phyloP scores from a whole-genome alignment of 1,140 invertebrate genomes.

The Drosophila nannoptera region DNA sequence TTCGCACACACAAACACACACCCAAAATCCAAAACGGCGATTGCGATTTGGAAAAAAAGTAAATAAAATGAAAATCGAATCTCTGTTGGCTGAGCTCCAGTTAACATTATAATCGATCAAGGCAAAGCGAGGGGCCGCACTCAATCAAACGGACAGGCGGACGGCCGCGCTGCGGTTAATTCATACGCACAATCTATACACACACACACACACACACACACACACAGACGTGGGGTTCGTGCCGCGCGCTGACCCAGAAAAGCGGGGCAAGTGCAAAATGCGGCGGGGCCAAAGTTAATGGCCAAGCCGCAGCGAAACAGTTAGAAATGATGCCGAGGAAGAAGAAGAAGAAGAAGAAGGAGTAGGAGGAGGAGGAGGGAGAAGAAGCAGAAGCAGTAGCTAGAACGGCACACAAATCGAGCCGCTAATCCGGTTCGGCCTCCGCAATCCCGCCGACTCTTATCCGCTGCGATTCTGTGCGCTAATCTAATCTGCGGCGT shows the following conservation, averaged over 20 bases:
- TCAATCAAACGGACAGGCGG: slow-evolving; percentile 60
- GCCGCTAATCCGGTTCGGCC: slow-evolving; percentile 38
- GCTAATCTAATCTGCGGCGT: slow-evolving; percentile 45
- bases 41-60: slow-evolving; percentile 18
- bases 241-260: slow-evolving; percentile 62
- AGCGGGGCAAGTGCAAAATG: slow-evolving; percentile 42
- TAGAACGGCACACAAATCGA: slow-evolving; percentile 20
- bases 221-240: slow-evolving; percentile 50
- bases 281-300: slow-evolving; percentile 45
- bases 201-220: not conserved
- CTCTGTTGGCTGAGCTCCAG: slow-evolving; percentile 44
- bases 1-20: not conserved
- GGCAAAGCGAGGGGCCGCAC: slow-evolving; percentile 70
- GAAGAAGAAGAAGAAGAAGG: slow-evolving; percentile 27
- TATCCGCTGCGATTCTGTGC: slow-evolving; percentile 4
- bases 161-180: slow-evolving; percentile 56
- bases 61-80: slow-evolving; percentile 17
- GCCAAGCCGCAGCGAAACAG: slow-evolving; percentile 33
- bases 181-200: slow-evolving; percentile 67
- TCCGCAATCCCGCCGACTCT: slow-evolving; percentile 14
- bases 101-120: slow-evolving; percentile 78
- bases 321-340: slow-evolving; percentile 20
- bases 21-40: slow-evolving; percentile 22
- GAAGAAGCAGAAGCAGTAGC: not conserved
- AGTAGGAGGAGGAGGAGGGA: slow-evolving; percentile 14